Base-by-base conservation (phyloP, 2,888 invertebrate genomes). In the Dasypogon diadema region DNA sequence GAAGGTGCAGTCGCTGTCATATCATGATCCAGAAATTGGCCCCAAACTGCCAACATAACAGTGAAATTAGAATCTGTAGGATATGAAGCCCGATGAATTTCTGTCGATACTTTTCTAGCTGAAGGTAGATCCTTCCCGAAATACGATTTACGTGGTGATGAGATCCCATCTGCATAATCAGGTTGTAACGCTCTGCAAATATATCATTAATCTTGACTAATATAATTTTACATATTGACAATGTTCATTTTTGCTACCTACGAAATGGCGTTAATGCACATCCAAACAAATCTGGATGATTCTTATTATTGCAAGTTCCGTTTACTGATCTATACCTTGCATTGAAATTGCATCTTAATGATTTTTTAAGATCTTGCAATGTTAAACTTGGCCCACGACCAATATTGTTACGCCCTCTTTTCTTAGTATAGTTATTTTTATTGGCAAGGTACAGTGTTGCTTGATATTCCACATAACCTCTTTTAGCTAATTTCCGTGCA, bases 11-110 rank as follows among this genome's bases (percentile, higher is more conserved):
- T 95, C 4, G 94, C 93, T 0, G 95, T 94, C 74, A 96, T 91
- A 80, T 96, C 96, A 80, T 96, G 95, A 84, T 95, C 95, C 12
- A 96, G 82, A 85, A 96, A 95, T 86, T 96, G 95, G 0, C 95
- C 96, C 89, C 94, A 96, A 2, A 95, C 92, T 0, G 95, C 95
- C 77, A 95, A 83, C 92, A 96, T 93, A 0, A 94, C 93, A 0
- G 94, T 92, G 83, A 95, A 93, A 79, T 90, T 87, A 0, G 91
- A 90, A 84, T 95, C 94, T 60, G 91, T 90, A 42, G 89, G 89
- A 82, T 93, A 92, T 78, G 91, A 90, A 0, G 93, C 91, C 0
- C 92, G 88, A 84, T 94, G 94, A 0, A 95, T 91, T 18, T 89
- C 88, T 16, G 91, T 84, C 79, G 94, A 94, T 4, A 95, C 90